Base-by-base conservation (phyloP, 2,113 vertebrate species). In the Myiozetetes cayanensis region DNA sequence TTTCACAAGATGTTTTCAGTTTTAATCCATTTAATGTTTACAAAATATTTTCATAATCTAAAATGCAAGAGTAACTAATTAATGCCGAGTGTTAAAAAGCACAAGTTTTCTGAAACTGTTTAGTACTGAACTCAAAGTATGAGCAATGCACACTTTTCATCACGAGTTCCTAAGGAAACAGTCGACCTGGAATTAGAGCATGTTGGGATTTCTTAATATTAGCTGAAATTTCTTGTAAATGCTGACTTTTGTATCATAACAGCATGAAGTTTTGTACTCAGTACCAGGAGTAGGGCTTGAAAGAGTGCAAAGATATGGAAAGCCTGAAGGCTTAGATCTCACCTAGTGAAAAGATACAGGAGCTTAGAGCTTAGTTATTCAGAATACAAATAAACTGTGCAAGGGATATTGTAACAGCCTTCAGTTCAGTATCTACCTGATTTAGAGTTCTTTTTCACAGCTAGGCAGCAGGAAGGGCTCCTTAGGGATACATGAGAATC, bases 301-400 rank as follows among this genome's bases (percentile, higher is more conserved):
- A 55, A 71, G 77, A 75, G 20, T 71, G 22, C 28, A 53, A 59
- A 82, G 63, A 53, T 14, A 4, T 6, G 30, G 76, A 62, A 93
- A 95, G 35, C 68, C 63, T 66, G 33, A 92, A 90, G 85, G 76
- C 65, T 92, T 81, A 92, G 63, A 58, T 86, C 55, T 94, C 50
- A 53, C 44, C 55, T 50, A 30, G 37, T 35, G 80, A 77, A 90
- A 89, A 70, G 59, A 77, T 59, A 33, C 2, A 23, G 87, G 59
- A 86, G 66, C 37, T 87, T 72, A 83, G 58, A 86, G 62, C 37
- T 86, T 55, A 77, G 77, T 80, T 89, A 75, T 56, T 92, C 47
- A 59, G 44, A 75, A 63, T 65, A 81, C 43, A 49, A 85, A 59
- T 72, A 86, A 86, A 84, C 88, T 44, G 30, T 35, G 44, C 44